These are phyloP conservation scores for Plotosus lineatus DNA, from an alignment of 2,113 vertebrate genomes.

Conservation along the genomic window DNA sequence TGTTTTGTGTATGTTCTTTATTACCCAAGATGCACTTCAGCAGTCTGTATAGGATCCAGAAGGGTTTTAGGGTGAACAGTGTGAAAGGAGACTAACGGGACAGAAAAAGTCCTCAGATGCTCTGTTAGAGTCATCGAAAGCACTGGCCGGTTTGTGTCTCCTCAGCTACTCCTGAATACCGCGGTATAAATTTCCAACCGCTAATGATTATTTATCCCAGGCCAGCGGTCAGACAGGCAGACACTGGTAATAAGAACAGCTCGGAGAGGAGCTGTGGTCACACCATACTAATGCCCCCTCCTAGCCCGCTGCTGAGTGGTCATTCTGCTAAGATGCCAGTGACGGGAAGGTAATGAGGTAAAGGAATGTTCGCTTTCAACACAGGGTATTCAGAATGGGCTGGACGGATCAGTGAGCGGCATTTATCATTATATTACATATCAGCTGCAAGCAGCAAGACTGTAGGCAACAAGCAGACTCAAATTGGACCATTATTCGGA, in stretches of 20 bases:
- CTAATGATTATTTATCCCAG: constrained; percentile 68
- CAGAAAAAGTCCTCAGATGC: constrained; percentile 16
- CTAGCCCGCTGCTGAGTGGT: constrained; percentile 31
- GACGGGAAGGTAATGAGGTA: constrained; percentile 36
- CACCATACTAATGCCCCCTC: constrained; percentile 35
- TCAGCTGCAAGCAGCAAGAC: constrained; percentile 28
- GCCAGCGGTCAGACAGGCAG: constrained; percentile 70
- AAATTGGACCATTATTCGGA: not conserved
- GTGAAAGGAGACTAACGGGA: not conserved
- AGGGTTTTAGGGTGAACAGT: not conserved
- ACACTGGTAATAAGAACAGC: constrained; percentile 66
- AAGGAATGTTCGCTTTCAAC: constrained; percentile 39
- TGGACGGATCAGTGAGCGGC: constrained; percentile 29
- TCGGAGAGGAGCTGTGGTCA: constrained; percentile 42
- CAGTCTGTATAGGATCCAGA: not conserved
- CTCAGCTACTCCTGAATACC: constrained; percentile 61
- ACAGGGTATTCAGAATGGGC: constrained; percentile 8
- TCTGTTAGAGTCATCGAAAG: constrained; percentile 54
- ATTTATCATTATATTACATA: constrained; percentile 31
- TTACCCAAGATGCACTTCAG: not conserved
- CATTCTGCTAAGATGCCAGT: constrained; percentile 42
- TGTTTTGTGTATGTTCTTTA: not conserved
- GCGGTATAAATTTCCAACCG: constrained; percentile 69
- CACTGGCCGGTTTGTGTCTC: constrained; percentile 50
- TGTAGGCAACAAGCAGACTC: not conserved